These are phyloP conservation scores for Artibeus jamaicensis DNA, from an alignment of 2,797 vertebrate species.

Conservation along the genomic window DNA sequence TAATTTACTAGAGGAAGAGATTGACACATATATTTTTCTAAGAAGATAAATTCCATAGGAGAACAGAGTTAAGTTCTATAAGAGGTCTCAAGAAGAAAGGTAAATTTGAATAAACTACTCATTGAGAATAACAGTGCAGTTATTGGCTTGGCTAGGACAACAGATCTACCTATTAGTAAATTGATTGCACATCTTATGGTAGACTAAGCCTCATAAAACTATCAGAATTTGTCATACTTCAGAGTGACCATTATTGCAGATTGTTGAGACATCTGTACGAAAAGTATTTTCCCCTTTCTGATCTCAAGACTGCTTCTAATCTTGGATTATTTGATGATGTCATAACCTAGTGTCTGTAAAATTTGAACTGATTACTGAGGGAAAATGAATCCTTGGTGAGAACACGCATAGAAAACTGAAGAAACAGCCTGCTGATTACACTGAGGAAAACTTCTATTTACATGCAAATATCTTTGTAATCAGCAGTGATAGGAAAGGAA, in stretches of 20 bases:
- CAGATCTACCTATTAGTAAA: background rate
- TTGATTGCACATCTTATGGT: background rate
- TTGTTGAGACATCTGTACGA: background rate
- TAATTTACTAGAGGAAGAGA: background rate
- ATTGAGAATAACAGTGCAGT: background rate
- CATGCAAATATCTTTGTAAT: conserved; percentile 73
- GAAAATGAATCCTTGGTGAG: conserved; percentile 28
- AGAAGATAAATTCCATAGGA: background rate
- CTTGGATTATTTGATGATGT: conserved; percentile 44
- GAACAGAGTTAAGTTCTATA: background rate
- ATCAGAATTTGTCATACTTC: background rate
- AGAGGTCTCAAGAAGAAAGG: background rate
- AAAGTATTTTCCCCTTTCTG: background rate
- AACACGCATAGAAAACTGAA: conserved; percentile 63
- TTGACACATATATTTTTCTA: background rate
- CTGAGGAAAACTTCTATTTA: conserved; percentile 48
- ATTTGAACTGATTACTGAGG: conserved; percentile 57
- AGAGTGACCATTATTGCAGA: background rate
- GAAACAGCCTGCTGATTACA: conserved; percentile 58
- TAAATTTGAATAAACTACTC: background rate
- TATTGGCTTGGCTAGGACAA: background rate
- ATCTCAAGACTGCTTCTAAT: conserved; percentile 29
- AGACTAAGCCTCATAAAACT: background rate
- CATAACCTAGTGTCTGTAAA: conserved; percentile 33
- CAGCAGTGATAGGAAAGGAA: conserved; percentile 57